Base-by-base conservation (phyloP, 2,113 vertebrate genomes). In the Coptodon bakossiorum region DNA sequence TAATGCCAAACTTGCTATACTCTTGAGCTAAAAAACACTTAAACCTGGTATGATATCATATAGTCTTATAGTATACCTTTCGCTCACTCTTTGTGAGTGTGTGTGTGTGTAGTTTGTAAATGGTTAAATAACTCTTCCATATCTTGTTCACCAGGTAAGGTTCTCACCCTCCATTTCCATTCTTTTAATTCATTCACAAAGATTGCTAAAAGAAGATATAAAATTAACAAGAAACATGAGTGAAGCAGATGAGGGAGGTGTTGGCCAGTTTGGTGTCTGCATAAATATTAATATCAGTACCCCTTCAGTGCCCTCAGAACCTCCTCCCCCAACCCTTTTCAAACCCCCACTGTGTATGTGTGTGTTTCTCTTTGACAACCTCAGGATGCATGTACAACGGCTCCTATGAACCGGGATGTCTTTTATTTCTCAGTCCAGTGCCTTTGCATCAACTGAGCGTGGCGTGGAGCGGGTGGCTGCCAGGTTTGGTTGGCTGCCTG, bases 341-440 rank as follows among this genome's bases (percentile, higher is more conserved):
- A 84, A 78, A 68, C 86, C 88, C 87, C 87, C 90, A 84, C 91
- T 81, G 88, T 91, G 86, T 61, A 57, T 90, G 87, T 91, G 90
- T 91, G 73, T 91, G 48, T 89, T 83, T 91, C 87, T 81, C 79
- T 89, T 91, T 95, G 95, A 95, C 95, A 96, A 93, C 85, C 93
- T 93, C 91, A 83, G 93, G 90, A 92, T 90, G 94, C 91, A 86
- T 95, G 94, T 95, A 95, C 91, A 92, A 91, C 91, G 71, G 89
- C 93, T 93, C 92, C 93, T 85, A 90, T 95, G 94, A 95, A 93
- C 91, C 93, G 90, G 92, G 92, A 93, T 94, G 94, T 94, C 94
- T 96, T 96, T 96, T 93, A 95, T 95, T 96, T 96, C 94, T 95
- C 95, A 95, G 94, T 95, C 95, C 94, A 94, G 94, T 90, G 94